Evolutionary conservation across 2,113 vertebrate genomes (phyloP), one percentile per base, ranked within the genome.

Genomic region (Orycteropus afer): DNA sequence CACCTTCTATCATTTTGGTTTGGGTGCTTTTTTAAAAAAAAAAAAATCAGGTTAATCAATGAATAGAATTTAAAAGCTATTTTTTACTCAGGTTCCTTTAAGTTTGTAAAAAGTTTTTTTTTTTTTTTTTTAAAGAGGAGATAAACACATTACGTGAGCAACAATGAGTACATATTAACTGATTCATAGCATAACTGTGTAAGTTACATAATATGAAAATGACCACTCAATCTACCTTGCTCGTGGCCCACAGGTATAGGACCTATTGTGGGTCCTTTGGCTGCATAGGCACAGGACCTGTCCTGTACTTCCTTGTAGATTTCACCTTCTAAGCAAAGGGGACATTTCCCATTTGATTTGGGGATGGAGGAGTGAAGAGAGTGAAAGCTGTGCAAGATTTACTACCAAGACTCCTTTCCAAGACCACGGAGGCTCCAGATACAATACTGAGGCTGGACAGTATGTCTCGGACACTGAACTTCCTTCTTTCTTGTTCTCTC

Each of bases 51-150:
- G 37, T 82, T 51, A 61, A 83, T 78, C 20, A 34, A 49, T 37
- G n/a, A 40, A 65, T 5, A n/a, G 89, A 74, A 91, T 88, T 84
- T 49, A 76, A 94, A 93, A 86, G 42, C 86, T 78, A 79, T 69
- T 82, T 55, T 92, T 90, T 15, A 91, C n/a, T 32, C 1, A 49
- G 55, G 13, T 49, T 63, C n/a, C 47, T 17, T 69, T 55, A 34
- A 47, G 22, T 42, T 85, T 76, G 15, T 0, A 23, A 76, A 82
- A n/a, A n/a, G n/a, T n/a, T n/a, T 47, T 53, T 22, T 4, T 32
- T 18, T 55, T 47, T 42, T 47, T 53, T 65, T 27, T 63, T 4
- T 9, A 73, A n/a, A 59, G 17, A 61, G 37, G n/a, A 37, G 20
- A 27, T 53, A 61, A 85, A 73, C 5, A 2, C 22, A 42, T 27